Base-by-base conservation (phyloP, 2,113 vertebrate species). In the Cricetomys ansorgei region DNA sequence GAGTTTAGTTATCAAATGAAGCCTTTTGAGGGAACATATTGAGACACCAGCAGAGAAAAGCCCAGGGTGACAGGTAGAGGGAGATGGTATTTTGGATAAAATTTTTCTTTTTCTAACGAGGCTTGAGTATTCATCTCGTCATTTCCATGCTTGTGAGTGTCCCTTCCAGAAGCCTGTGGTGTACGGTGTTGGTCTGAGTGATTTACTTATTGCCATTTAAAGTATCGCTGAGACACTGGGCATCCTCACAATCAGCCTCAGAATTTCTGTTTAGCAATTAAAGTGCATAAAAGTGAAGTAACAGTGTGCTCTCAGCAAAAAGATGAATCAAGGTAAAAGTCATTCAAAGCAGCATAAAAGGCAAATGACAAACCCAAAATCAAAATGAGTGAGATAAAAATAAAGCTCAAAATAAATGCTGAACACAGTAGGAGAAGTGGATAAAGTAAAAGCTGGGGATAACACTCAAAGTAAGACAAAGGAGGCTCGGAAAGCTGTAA, bases 281-380 rank as follows among this genome's bases (percentile, higher is more conserved):
- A 94, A 80, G 75, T 77, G 85, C 37, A 73, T 91, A 88, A 92
- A 94, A 85, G 67, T 72, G 80, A 70, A 84, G 57, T 7, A 95
- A 80, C 70, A 65, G 70, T 31, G 55, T 29, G 75, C 80, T 76
- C 19, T 92, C 70, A 43, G 88, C 37, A 57, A 91, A 81, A 81
- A 88, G 87, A 94, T 40, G 92, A 95, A 92, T 95, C 75, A 88
- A 96, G 75, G 80, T 50, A 77, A 96, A 96, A 86, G 43, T 72
- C 92, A 77, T 93, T 95, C 94, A 93, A 95, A 93, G 64, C 31
- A 77, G 80, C 59, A 27, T 94, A 93, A 96, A 97, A 97, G 53
- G 88, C 96, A 93, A 94, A 90, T 90, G 92, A 95, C 53, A 77
- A 93, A 88, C 48, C 80, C 88, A 73, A 93, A 92, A 88, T 96